Evolutionary conservation across 64 coral and sea anemone genomes (phyloP), one percentile per base, ranked within the genome.

Genomic region (Montipora cactus): DNA sequence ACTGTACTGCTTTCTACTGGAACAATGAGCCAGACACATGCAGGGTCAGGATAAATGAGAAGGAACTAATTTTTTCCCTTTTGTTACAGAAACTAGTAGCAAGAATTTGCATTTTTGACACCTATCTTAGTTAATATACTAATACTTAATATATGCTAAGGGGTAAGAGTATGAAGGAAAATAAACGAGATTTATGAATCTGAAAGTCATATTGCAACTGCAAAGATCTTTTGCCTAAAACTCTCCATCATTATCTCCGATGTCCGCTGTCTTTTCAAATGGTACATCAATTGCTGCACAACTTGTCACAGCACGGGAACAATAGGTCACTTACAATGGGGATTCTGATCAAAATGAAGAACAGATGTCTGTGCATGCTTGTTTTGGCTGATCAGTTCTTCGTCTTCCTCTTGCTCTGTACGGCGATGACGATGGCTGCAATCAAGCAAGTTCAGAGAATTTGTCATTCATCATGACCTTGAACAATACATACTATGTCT

Each of bases 371-470:
- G 98, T 8, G 96, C 83, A 81, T 94, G 92, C 74, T 96, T 96
- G 73, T 91, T 96, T 81, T 99, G 95, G 53, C 90, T 96, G 44
- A 99, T 91, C 15, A 99, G 80, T 52, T 99, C 98, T 55, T 89
- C 98, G 74, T 99, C 98, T 75, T 99, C 98, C 67, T 99, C 98
- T 20, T 99, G 94, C 59, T 99, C 98, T 88, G 95, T 99, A n/a
- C 95, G 92, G 16, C 95, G 95, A 77, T 99, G 98, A 5, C 95
- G 98, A 96, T 99, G 98, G 84, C 98, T 99, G 12, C n/a, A 94
- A 97, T 3, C 13, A 76, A 48, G n/a, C 20, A 69, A 70, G 57
- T 13, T 22, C 66, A 16, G 4, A 64, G 61, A 0, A 0, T 12
- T 64, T 64, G 61, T 64, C 61, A 57, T 57, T 57, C 11, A 57